Evolutionary conservation across 2,113 vertebrate species (phyloP).

Genomic region (Mus musculus): DNA sequence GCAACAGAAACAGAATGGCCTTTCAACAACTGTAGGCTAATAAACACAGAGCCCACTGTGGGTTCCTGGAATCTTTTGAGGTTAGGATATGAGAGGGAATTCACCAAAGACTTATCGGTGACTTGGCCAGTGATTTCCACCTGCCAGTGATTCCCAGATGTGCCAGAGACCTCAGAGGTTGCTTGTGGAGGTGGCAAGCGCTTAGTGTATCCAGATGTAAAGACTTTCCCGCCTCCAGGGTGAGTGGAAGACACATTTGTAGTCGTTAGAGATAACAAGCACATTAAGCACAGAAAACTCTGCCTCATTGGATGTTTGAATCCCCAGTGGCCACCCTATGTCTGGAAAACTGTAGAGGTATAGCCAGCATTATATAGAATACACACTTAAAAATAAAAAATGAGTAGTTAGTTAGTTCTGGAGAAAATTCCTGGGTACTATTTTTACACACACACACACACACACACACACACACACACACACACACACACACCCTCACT

Average conservation of each 20-base stretch:
- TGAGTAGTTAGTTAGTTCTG: neutral
- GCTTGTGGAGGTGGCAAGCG: rapidly evolving
- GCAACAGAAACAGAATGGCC: neutral
- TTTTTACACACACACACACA: neutral
- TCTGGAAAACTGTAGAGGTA: neutral
- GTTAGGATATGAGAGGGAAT: neutral
- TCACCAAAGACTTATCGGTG: neutral
- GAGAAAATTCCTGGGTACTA: conserved; percentile 16
- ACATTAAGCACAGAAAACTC: neutral
- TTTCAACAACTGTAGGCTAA: neutral
- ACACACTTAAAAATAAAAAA: neutral
- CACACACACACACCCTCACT: neutral
- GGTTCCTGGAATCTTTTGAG: neutral
- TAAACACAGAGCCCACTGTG: neutral
- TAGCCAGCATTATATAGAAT: neutral
- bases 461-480: neutral
- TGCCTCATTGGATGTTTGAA: neutral
- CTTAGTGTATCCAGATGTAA: neutral
- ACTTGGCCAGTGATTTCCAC: no score
- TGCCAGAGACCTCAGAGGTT: neutral
- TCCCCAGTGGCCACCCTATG: neutral
- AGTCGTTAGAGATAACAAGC: neutral
- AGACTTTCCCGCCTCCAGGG: neutral
- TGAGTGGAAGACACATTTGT: neutral
- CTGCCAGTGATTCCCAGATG: no score